Conservation (phyloP, 2,113 vertebrate genomes). For the Gymnogyps californianus region DNA sequence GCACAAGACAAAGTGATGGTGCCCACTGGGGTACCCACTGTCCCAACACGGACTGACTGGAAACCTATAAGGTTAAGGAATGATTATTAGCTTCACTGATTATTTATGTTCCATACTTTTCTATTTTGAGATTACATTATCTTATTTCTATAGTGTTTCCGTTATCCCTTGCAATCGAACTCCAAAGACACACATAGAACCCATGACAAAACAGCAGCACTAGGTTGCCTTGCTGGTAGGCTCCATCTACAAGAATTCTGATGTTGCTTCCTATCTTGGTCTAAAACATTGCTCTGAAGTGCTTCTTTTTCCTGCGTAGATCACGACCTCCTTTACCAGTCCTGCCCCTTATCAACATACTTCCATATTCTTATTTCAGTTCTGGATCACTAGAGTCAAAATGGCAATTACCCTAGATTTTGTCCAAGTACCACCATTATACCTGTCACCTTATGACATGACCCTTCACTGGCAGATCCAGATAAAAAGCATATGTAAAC, state of each 20-base stretch:
- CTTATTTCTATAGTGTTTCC: background rate
- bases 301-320: background rate
- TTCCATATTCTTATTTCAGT: background rate
- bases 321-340: background rate
- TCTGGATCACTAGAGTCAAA: background rate
- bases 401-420: background rate
- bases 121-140: background rate
- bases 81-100: background rate
- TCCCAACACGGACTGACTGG: slow-evolving; percentile 94
- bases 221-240: background rate
- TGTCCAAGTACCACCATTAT: background rate
- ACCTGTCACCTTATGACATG: background rate
- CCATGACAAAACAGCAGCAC: background rate
- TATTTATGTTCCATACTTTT: background rate
- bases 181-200: background rate
- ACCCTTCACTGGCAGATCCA: background rate
- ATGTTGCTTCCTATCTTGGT: background rate
- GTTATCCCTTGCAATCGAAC: background rate
- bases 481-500: background rate
- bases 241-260: background rate
- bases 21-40: slow-evolving; percentile 93
- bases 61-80: slow-evolving; percentile 80
- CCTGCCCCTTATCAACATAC: background rate
- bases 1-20: slow-evolving; percentile 96
- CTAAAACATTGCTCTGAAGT: background rate